These are phyloP conservation scores for Seriola aureovittata DNA, from an alignment of 2,113 vertebrate genomes.

Conservation along the genomic window DNA sequence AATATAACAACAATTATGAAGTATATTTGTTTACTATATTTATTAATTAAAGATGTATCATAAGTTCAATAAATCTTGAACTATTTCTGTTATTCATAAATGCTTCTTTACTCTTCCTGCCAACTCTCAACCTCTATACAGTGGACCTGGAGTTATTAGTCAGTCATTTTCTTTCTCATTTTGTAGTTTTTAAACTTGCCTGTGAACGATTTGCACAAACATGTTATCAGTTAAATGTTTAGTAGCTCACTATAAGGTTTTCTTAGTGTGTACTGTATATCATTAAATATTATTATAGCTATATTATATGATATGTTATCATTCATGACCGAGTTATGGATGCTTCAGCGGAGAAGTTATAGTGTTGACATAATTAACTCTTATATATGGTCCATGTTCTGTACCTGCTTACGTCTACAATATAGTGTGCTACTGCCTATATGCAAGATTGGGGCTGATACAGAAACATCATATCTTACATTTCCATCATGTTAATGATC, in stretches of 20 bases:
- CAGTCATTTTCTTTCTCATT: too few species aligned
- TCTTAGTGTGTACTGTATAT: not conserved
- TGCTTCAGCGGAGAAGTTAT: not conserved
- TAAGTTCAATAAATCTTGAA: not conserved
- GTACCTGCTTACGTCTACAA: not conserved
- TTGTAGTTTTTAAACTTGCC: too few species aligned
- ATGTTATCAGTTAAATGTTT: not conserved
- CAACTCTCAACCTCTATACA: too few species aligned
- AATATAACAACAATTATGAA: not conserved
- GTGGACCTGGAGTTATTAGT: too few species aligned
- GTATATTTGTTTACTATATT: not conserved
- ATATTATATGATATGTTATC: not conserved
- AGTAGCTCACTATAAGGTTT: too few species aligned
- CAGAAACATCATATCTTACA: not conserved
- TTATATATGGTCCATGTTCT: not conserved
- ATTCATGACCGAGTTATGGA: not conserved
- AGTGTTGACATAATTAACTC: not conserved
- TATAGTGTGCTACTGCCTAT: not conserved
- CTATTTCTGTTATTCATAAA: not conserved
- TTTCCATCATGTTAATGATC: not conserved
- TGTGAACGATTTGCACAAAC: too few species aligned
- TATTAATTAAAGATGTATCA: too few species aligned
- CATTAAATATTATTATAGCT: not conserved
- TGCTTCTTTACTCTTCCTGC: too few species aligned
- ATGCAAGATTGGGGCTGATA: not conserved